These are phyloP conservation scores for Machaerirhynchus nigripectus DNA, from an alignment of 2,113 vertebrate species.

Conservation along the genomic window DNA sequence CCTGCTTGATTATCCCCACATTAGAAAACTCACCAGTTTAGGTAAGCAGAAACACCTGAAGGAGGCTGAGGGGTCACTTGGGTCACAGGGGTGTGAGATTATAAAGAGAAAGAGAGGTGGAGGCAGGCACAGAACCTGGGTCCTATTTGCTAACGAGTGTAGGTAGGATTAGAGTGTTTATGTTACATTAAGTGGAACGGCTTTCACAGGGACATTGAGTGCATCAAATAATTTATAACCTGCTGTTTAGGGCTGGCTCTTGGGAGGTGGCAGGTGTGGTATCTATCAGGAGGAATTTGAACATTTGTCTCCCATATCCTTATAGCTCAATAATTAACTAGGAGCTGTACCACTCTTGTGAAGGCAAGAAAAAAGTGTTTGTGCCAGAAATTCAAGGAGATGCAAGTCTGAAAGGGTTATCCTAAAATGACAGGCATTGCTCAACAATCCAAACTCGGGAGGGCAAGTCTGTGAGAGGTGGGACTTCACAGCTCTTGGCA, in stretches of 20 bases:
- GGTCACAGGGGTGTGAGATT: neutral
- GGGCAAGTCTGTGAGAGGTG: neutral
- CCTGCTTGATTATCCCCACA: neutral
- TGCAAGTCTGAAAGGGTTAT: neutral
- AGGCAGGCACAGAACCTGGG: neutral
- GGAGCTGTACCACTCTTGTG: neutral
- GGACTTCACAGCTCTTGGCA: neutral
- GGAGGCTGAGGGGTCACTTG: neutral
- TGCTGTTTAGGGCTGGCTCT: neutral
- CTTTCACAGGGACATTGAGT: neutral
- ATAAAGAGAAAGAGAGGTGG: neutral
- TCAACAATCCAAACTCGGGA: neutral
- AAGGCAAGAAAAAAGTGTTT: neutral
- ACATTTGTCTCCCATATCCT: neutral
- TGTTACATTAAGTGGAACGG: neutral
- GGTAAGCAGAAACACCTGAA: neutral
- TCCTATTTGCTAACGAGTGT: neutral
- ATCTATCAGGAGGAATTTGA: neutral
- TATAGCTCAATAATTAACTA: neutral
- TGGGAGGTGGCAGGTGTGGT: neutral
- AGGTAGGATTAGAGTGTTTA: neutral
- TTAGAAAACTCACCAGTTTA: neutral
- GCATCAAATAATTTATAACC: neutral
- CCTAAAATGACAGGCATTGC: neutral
- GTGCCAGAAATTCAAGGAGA: neutral